Conservation (phyloP, 2,888 invertebrate genomes). For the Meandrusa payeni region DNA sequence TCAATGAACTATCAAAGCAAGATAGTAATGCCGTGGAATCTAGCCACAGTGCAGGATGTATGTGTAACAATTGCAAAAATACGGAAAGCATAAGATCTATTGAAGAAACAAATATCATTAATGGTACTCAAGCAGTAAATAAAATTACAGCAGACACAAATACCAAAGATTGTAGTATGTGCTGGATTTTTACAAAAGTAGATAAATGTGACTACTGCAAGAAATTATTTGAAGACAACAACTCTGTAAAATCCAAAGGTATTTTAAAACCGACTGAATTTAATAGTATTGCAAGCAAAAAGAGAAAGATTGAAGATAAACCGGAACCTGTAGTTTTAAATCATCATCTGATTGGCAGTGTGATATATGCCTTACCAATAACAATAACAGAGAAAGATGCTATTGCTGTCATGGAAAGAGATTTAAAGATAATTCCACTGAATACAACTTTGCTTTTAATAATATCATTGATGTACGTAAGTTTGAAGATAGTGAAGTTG, state of each 20-base stretch:
- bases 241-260: not conserved
- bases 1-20: not conserved
- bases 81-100: slow-evolving; percentile 33
- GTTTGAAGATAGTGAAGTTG: too few species aligned
- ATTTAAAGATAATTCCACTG: slow-evolving; percentile 9
- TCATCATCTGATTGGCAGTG: slow-evolving; percentile 46
- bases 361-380: slow-evolving; percentile 44
- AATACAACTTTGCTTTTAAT: not conserved
- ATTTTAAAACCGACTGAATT: too few species aligned
- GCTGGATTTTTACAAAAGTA: slow-evolving; percentile 45
- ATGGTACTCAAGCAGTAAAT: not conserved
- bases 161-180: slow-evolving; percentile 37
- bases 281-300: not conserved
- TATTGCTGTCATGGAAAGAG: slow-evolving; percentile 45
- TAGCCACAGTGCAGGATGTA: not conserved
- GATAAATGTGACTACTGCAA: slow-evolving; percentile 45
- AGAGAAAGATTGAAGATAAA: not conserved
- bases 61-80: slow-evolving; percentile 34
- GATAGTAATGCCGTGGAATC: not conserved
- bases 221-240: slow-evolving; percentile 25
- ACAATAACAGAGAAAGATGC: slow-evolving; percentile 39
- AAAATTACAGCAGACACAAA: not conserved
- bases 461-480: too few species aligned
- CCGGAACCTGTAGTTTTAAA: not conserved
- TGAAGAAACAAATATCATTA: slow-evolving; percentile 1